These are phyloP conservation scores for Coracias cyanogaster DNA, from an alignment of 2,797 vertebrate genomes.

Conservation along the genomic window DNA sequence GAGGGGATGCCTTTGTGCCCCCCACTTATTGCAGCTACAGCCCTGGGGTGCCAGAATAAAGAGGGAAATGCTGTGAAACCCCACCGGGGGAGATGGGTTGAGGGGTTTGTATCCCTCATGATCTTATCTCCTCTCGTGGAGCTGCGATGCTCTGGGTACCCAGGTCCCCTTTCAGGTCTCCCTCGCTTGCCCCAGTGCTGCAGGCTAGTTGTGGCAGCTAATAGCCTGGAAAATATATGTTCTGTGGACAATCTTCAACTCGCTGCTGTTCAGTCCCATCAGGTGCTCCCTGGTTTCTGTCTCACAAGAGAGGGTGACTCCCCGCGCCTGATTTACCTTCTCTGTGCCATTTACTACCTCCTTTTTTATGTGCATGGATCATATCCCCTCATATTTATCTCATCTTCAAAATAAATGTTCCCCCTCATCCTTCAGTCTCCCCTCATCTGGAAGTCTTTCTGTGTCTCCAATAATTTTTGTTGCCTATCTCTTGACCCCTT, in stretches of 20 bases:
- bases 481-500: slow-evolving; percentile 38
- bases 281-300: neutral
- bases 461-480: slow-evolving; percentile 32
- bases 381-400: slow-evolving; percentile 39
- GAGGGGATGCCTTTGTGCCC: neutral
- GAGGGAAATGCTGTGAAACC: neutral
- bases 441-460: slow-evolving; percentile 14
- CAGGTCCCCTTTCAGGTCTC: neutral
- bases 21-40: neutral
- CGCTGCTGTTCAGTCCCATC: neutral
- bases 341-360: neutral
- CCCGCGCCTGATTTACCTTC: slow-evolving; percentile 26
- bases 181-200: accelerated
- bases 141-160: neutral
- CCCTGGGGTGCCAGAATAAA: neutral
- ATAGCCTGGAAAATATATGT: neutral
- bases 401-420: slow-evolving; percentile 54
- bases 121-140: neutral
- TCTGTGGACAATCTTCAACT: neutral
- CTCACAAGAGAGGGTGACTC: neutral
- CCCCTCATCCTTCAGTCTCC: slow-evolving; percentile 35
- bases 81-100: accelerated
- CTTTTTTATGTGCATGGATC: slow-evolving; percentile 21
- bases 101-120: neutral
- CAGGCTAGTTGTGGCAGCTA: neutral